phyloP scores from a whole-genome alignment of 2,888 invertebrate genomes.

The Pseudococcus longispinus region DNA sequence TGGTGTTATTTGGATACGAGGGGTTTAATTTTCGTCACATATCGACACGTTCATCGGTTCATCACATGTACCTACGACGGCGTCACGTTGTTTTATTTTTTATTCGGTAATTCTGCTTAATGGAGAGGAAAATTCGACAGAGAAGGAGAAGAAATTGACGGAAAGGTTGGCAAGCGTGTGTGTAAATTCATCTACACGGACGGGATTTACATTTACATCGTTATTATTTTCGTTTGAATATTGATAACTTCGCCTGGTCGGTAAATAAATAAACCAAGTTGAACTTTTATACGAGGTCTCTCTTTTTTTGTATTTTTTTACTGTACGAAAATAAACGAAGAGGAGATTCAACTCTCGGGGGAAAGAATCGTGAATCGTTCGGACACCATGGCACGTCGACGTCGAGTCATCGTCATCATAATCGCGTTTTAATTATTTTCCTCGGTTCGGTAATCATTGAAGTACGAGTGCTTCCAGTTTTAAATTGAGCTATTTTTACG shows the following conservation, averaged over 20 bases:
- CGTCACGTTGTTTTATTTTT: background rate
- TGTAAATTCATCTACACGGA: too few relatives aligned
- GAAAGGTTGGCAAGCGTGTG: too few relatives aligned
- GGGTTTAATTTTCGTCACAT: background rate
- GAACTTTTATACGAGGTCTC: too few relatives aligned
- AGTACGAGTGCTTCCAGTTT: background rate
- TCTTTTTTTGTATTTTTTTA: background rate
- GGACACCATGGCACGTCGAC: background rate
- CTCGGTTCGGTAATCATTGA: background rate
- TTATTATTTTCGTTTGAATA: too few relatives aligned
- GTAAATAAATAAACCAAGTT: too few relatives aligned
- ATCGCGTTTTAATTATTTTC: background rate
- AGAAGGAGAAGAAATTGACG: background rate
- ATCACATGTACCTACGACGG: background rate
- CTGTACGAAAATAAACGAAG: background rate
- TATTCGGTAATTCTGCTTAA: background rate
- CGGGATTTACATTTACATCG: too few relatives aligned
- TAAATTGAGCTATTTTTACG: background rate
- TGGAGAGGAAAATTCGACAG: background rate
- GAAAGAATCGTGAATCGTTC: background rate
- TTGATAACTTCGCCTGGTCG: too few relatives aligned
- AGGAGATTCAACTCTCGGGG: background rate
- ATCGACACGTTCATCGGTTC: conserved; percentile 1
- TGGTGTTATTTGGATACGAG: background rate
- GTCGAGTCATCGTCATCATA: background rate